Evolutionary conservation across 2,797 vertebrate species (phyloP), one percentile per base, ranked within the genome.

Genomic region (Atherinosoma microstoma): DNA sequence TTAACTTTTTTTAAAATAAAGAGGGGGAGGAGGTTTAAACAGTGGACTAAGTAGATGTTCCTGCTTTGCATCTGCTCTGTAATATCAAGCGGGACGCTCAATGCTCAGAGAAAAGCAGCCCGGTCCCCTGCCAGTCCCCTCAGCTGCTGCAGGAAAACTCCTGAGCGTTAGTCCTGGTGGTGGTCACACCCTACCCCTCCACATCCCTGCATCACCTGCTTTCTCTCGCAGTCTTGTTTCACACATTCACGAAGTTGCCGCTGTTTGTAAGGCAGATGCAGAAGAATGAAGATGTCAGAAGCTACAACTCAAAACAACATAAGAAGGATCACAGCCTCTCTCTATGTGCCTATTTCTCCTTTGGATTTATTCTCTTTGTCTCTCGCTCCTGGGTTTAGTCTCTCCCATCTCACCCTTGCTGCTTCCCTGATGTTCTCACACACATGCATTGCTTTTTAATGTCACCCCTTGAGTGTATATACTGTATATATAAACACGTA

Each of bases 131-230:
- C 36, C 73, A 54, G 75, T 73, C 76, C 54, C 68, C 81, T 84
- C 73, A 35, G 78, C 78, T 64, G 69, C 79, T 56, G 82, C 86
- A 84, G 73, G 56, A 76, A 58, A 80, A 80, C 82, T 80, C 80
- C 76, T 64, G 71, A 78, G 82, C 35, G 78, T 75, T 84, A 49
- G 63, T 64, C 72, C 67, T 59, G 81, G 84, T 70, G 86, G 57
- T 73, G 83, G 88, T 87, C 90, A 87, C 90, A 83, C 88, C 87
- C 87, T 80, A 71, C 42, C 36, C 20, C 54, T 32, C 13, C 12
- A 38, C 38, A 8, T 27, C n/a, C 8, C 8, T 64, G 2, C 16
- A 6, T 73, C 10, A 11, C 11, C 47, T 2, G 10, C 30, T 29
- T 0, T 4, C 18, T 57, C n/a, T 20, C 18, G n/a, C 12, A 7